Evolutionary conservation across 2,797 vertebrate genomes (phyloP), one percentile per base, ranked within the genome.

Genomic region (Phylloscopus collybita): DNA sequence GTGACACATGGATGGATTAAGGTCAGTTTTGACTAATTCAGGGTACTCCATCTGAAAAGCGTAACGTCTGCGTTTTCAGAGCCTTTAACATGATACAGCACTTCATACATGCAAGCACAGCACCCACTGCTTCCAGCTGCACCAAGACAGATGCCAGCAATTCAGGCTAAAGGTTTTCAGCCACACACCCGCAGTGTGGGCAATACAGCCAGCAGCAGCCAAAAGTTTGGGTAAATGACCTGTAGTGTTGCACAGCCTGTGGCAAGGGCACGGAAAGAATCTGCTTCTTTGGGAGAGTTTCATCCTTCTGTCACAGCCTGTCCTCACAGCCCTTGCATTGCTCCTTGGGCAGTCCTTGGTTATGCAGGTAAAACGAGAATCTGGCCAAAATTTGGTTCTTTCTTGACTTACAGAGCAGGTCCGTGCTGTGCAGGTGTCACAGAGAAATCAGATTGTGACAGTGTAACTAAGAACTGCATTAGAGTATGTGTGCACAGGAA

Each of bases 21-120:
- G 90, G 92, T 93, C 95, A 88, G 66, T 90, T 94, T 79, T 81
- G 82, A 81, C 90, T 95, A 69, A 93, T 92, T 95, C 73, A 26
- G 80, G 62, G 83, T 70, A 44, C 44, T 95, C 80, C 85, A 76
- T 73, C 80, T 45, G 59, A 81, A 91, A 72, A 92, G 90, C 20
- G 0, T 47, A 51, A 65, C 16, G 65, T 57, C 93, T 81, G 91
- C 73, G 16, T 73, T 83, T 90, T 59, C 81, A 34, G 79, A 92
- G 90, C 82, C n/a, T 89, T 95, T 73, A 74, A 79, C 60, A 45
- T 49, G 81, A 92, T 82, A 30, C 85, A 82, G 92, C 94, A 92
- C 91, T 94, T 85, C 56, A 45, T 54, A 87, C 75, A 2, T 85
- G 92, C 94, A 91, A 91, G 91, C 88, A 10, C 87, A 96, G 91